These are phyloP conservation scores for Hermaeophaga mercurialis DNA, from an alignment of 2,888 invertebrate species.

Conservation along the genomic window DNA sequence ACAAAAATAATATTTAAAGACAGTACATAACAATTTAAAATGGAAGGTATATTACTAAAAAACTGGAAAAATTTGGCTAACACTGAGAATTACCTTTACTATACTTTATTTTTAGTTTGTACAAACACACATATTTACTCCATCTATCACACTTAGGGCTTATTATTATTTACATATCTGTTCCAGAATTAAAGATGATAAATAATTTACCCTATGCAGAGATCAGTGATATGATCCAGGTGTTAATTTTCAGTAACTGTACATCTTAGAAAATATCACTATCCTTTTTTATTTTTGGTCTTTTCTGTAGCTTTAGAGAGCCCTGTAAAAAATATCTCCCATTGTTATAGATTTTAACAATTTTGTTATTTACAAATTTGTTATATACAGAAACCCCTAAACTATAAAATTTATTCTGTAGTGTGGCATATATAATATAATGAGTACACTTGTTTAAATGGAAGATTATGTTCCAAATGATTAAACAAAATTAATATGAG, in stretches of 20 bases:
- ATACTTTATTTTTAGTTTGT: conserved; percentile 27
- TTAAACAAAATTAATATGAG: no score
- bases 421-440: conserved; percentile 16
- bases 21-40: conserved; percentile 29
- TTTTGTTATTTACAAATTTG: conserved; percentile 32
- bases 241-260: conserved; percentile 5
- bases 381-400: conserved; percentile 37
- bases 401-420: conserved; percentile 11
- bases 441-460: background rate
- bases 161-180: background rate
- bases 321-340: conserved; percentile 20
- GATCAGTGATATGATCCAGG: conserved; percentile 5
- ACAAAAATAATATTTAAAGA: conserved; percentile 22
- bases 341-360: conserved; percentile 21
- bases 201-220: background rate
- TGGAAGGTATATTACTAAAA: conserved; percentile 22
- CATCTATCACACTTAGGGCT: conserved; percentile 12
- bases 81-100: conserved; percentile 25
- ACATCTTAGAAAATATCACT: conserved; percentile 19
- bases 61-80: conserved; percentile 28
- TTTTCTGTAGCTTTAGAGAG: conserved; percentile 21
- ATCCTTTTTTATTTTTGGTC: conserved; percentile 14
- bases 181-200: background rate
- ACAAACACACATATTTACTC: conserved; percentile 23
- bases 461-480: background rate